Evolutionary conservation across 2,113 vertebrate species (phyloP).

Genomic region (Eurystomus gularis): DNA sequence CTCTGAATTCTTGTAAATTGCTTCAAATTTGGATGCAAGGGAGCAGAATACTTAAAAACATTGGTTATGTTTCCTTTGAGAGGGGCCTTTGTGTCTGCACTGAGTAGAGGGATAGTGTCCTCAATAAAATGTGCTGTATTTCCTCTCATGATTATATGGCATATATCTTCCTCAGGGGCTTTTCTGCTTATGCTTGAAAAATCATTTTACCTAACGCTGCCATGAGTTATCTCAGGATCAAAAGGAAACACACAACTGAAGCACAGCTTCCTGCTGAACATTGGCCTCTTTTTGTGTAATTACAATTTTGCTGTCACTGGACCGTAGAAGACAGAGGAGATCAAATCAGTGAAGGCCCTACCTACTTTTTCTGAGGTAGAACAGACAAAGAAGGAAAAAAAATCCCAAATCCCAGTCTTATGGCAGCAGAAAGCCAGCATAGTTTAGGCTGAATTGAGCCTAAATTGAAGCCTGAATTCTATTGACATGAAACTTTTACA

Average conservation of each 20-base stretch:
- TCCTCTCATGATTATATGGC: not conserved
- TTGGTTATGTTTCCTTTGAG: not conserved
- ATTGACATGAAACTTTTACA: not conserved
- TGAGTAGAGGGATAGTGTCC: not conserved
- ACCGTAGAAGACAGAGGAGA: not conserved
- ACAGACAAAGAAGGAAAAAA: not conserved
- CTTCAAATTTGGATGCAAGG: not conserved
- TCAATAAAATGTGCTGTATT: not conserved
- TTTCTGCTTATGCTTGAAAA: constrained; percentile 30
- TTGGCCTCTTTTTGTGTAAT: not conserved
- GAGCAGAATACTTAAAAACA: not conserved
- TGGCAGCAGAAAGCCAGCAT: not conserved
- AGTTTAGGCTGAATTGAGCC: not conserved
- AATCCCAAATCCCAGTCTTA: not conserved
- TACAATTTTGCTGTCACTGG: not conserved
- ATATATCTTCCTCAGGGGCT: not conserved
- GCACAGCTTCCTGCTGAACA: constrained; percentile 1
- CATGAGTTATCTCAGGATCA: not conserved
- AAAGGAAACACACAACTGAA: not conserved
- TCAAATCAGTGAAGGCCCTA: not conserved
- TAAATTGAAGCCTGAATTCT: not conserved
- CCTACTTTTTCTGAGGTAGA: not conserved
- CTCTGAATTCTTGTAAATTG: not conserved
- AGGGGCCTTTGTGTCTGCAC: not conserved
- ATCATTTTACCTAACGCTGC: constrained; percentile 15